Base-by-base conservation (phyloP, 2,888 invertebrate genomes). In the Plebejus anna region DNA sequence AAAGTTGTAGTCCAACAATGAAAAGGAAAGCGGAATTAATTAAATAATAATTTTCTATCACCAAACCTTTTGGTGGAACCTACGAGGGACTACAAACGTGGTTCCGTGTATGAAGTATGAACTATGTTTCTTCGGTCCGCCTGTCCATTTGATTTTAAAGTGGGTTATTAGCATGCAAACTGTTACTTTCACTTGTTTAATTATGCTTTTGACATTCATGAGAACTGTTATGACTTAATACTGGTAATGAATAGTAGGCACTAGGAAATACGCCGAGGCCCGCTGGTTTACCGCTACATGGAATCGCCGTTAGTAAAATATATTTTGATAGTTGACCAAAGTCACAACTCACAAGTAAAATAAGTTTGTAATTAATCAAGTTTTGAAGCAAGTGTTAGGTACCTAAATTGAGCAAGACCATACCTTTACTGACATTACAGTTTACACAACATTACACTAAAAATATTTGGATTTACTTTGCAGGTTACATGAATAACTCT, bases 161-260 rank as follows among this genome's bases (percentile, higher is more conserved):
- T 76, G 28, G 70, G 76, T 51, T 70, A 51, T 76, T 70, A 70
- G 70, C 55, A 76, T 76, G 76, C 76, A 70, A 70, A 76, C 51
- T 28, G 55, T 51, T 51, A 73, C 73, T 73, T 73, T 73, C 73
- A 73, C 73, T 73, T 11, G 47, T 28, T 73, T 51, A 73, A 73
- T 73, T 73, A 73, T 28, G 51, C 73, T 55, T 73, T 73, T 73
- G 32, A 55, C 55, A 73, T 73, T 73, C 51, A 73, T 73, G 66
- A 32, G 32, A 73, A 22, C 42, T 71, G 71, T 71, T 42, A 66
- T 66, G 66, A 32, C 32, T 16, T 66, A 66, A 66, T 66, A 36
- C 66, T 66, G 36, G 11, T 61, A 7, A 61, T 66, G 32, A 66
- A 66, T 66, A 36, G 66, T 28, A 61, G 47, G 47, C 47, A 47